Base-by-base conservation (phyloP, 2,113 vertebrate species). In the Epinephelus moara region DNA sequence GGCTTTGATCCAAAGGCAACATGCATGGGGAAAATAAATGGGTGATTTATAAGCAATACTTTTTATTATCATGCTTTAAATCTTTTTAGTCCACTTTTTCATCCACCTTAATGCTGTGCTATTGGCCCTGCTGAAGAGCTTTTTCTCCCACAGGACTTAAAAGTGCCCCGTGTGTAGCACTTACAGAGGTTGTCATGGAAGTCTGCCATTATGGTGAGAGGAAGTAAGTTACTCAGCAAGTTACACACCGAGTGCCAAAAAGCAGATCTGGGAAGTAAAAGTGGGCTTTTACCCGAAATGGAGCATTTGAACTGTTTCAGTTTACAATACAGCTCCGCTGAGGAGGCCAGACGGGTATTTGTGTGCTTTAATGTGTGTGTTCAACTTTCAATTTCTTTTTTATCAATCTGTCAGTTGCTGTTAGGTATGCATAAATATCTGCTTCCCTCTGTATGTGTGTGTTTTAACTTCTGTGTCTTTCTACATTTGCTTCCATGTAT, bases 1-100 rank as follows among this genome's bases (percentile, higher is more conserved):
- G 64, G 49, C 42, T 79, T 73, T 37, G 19, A 82, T 72, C 85
- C 88, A 91, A 86, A 69, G n/a, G 25, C 59, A 88, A 80, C 55
- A 85, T 21, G 23, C 19, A 64, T 53, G 52, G 49, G 45, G 62
- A 14, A 79, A 81, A 66, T 70, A 60, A 73, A 80, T 52, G 17
- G 8, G 21, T 52, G 61, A 81, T 83, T 37, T 59, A 80, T 19
- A 25, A 67, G 37, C 19, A 83, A 83, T 87, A 14, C 37, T 78
- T 68, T 70, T 59, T 69, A 37, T 37, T 25, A 78, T 2, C 18
- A 55, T 30, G 68, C 30, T 62, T 84, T 80, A 68, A 69, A 66
- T 69, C 57, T 61, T 73, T 83, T 85, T 6, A 23, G 21, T 71
- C 66, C 4, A 56, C 33, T 72, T 64, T 55, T 71, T 23, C 7